Percentiles rank a stretch among this genome's conserved stretches.
Evolutionary conservation across 64 coral and sea anemone species (phyloP).

Genomic region (Trachythela sp.): DNA sequence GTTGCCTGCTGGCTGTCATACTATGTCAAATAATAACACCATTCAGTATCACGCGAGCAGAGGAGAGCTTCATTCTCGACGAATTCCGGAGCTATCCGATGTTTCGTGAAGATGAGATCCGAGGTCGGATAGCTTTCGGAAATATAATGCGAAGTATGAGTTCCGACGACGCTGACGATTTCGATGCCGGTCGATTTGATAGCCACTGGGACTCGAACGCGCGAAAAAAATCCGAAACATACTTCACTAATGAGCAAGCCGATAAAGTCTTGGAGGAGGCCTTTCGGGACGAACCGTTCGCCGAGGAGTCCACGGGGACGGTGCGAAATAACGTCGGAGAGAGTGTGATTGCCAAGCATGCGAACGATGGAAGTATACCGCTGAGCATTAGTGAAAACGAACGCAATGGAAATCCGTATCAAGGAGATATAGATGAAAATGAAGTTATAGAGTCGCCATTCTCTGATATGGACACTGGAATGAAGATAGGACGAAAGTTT

Average conservation of each 20-base stretch:
- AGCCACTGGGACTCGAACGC: neutral
- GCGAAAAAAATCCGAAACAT: neutral
- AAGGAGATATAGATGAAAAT: neutral
- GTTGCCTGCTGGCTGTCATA: neutral
- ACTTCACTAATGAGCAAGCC: neutral
- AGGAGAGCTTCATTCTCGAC: neutral
- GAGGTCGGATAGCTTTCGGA: neutral
- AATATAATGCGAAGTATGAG: neutral
- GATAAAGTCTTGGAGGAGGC: neutral
- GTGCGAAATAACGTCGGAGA: neutral
- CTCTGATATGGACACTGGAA: neutral
- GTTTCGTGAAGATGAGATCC: conserved; percentile 16
- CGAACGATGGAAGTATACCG: neutral
- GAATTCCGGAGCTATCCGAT: neutral
- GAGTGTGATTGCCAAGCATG: neutral
- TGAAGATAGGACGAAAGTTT: neutral
- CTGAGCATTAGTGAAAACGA: neutral
- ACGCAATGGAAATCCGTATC: neutral
- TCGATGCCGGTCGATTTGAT: neutral
- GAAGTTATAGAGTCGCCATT: neutral
- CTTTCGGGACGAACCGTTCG: neutral
- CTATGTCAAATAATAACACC: neutral
- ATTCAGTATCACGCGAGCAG: neutral
- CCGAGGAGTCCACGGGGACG: neutral
- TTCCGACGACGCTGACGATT: neutral